phyloP scores from a whole-genome alignment of 2,888 invertebrate species.

The Petrolisthes manimaculis region DNA sequence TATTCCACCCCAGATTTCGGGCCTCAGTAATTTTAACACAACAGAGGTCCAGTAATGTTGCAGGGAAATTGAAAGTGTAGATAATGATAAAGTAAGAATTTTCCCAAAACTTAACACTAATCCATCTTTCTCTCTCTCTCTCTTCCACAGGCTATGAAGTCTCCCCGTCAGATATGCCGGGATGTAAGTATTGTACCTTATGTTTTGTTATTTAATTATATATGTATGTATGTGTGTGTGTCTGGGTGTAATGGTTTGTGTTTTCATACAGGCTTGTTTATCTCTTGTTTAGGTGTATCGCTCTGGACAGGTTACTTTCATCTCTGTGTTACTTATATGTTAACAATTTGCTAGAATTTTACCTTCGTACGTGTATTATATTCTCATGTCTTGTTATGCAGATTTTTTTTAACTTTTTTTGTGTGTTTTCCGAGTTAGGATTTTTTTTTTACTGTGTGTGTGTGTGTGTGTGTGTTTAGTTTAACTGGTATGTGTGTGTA shows the following conservation, averaged over 20 bases:
- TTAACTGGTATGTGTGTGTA: neutral
- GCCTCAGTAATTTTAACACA: too few relatives aligned
- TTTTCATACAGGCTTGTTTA: neutral
- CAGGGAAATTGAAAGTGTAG: neutral
- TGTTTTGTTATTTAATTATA: too few relatives aligned
- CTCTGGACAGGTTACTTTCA: neutral
- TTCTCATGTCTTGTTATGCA: neutral
- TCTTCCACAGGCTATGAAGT: constrained; percentile 45
- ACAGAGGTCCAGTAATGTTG: too few relatives aligned
- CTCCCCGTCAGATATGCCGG: constrained; percentile 45
- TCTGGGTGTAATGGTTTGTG: neutral
- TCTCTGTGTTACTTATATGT: neutral
- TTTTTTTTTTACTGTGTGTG: neutral
- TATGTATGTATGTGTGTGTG: neutral
- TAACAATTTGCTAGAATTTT: neutral
- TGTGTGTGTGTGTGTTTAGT: constrained; percentile 24
- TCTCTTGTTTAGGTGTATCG: neutral
- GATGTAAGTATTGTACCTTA: constrained; percentile 49
- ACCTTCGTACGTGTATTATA: neutral
- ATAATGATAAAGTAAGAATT: neutral
- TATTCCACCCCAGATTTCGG: too few relatives aligned
- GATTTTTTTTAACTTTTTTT: neutral
- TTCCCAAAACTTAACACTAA: neutral
- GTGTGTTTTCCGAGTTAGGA: neutral
- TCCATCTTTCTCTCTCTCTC: neutral